Conservation (phyloP, 2,888 invertebrate species). For the Lasioglossum calceatum region DNA sequence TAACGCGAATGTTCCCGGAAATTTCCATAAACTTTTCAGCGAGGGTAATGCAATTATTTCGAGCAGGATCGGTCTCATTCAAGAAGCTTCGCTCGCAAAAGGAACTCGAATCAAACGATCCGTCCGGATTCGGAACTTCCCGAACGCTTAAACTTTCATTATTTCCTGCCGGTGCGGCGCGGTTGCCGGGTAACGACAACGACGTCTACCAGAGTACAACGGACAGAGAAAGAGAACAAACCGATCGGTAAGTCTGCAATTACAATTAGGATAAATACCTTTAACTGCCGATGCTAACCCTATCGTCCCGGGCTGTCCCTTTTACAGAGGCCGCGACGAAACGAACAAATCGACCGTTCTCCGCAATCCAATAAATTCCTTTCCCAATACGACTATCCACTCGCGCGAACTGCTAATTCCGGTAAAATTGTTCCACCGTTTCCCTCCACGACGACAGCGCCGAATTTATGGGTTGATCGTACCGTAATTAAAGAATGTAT, state of each 20-base stretch:
- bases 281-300: constrained; percentile 57
- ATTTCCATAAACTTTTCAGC: constrained; percentile 77
- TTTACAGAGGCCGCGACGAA: constrained; percentile 36
- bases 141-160: constrained; percentile 44
- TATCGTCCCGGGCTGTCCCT: constrained; percentile 30
- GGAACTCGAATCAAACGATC: constrained; percentile 63
- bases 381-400: constrained; percentile 53
- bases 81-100: constrained; percentile 42
- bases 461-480: constrained; percentile 48
- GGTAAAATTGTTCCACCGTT: constrained; percentile 45
- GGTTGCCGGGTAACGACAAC: constrained; percentile 23
- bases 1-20: constrained; percentile 43
- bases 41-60: constrained; percentile 77
- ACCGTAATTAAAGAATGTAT: constrained; percentile 50
- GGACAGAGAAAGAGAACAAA: constrained; percentile 14
- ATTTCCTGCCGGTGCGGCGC: constrained; percentile 43
- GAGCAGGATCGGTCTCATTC: constrained; percentile 64
- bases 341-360: constrained; percentile 60
- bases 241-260: constrained; percentile 58
- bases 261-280: constrained; percentile 69
- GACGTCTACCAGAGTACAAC: neutral
- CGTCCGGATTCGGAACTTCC: constrained; percentile 35
- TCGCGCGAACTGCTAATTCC: constrained; percentile 58
- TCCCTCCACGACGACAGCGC: constrained; percentile 28
- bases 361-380: constrained; percentile 65